Conservation (phyloP, 1,140 invertebrate genomes). For the Melanaphis sacchari region DNA sequence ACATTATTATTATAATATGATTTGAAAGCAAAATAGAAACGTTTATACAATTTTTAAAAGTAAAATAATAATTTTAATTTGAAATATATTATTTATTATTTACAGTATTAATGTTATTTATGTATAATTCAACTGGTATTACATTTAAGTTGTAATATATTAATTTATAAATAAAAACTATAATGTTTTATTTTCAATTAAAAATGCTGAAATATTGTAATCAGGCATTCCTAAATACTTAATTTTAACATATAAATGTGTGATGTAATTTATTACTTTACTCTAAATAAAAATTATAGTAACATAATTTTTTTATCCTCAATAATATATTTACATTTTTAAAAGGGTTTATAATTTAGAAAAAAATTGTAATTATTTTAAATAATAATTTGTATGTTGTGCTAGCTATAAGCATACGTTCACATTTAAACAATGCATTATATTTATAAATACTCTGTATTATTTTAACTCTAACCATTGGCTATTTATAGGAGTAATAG, state of each 20-base stretch:
- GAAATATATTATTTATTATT: background rate
- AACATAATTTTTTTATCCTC: background rate
- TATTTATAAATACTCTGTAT: background rate
- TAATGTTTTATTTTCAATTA: background rate
- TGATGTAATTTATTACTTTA: background rate
- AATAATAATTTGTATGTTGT: background rate
- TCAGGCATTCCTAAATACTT: background rate
- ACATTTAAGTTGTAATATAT: too few relatives aligned
- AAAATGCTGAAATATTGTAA: background rate
- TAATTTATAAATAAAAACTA: too few relatives aligned
- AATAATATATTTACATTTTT: background rate
- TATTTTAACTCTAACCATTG: background rate
- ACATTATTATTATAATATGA: conserved; percentile 31
- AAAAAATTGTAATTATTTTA: background rate
- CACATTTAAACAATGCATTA: background rate
- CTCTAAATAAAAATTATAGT: background rate
- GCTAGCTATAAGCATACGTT: too few relatives aligned
- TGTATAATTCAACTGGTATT: background rate
- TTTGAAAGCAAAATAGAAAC: conserved; percentile 40
- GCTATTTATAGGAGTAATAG: background rate
- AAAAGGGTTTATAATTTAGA: background rate
- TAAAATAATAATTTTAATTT: conserved; percentile 36
- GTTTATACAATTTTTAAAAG: conserved; percentile 9
- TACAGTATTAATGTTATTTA: background rate
- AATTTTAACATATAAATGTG: background rate